Conservation (phyloP, 30 jellyfish, hydroid and myxozoan genomes). For the Hydractinia symbiolongicarpus region DNA sequence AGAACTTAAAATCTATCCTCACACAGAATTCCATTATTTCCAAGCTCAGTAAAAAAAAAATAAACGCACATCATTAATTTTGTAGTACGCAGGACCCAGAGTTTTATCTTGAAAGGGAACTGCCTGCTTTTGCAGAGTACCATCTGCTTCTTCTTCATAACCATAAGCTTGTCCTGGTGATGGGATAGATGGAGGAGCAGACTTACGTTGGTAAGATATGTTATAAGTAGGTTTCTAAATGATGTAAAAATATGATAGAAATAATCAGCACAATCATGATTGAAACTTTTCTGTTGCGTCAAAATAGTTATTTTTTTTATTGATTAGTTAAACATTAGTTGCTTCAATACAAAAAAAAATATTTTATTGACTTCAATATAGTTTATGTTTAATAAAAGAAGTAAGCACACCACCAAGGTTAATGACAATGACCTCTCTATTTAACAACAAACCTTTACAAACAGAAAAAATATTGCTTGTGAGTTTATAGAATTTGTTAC, state of each 20-base stretch:
- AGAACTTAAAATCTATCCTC: too few species aligned
- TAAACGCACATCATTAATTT: constrained; percentile 46
- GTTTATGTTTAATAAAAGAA: too few species aligned
- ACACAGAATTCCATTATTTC: neutral
- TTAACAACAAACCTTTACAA: too few species aligned
- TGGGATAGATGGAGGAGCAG: constrained; percentile 90
- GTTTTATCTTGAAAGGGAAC: constrained; percentile 54
- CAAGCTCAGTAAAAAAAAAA: neutral
- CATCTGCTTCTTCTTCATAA: constrained; percentile 61
- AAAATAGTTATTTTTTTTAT: too few species aligned
- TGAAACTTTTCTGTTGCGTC: too few species aligned
- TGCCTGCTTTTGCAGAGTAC: constrained; percentile 55
- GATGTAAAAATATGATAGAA: too few species aligned
- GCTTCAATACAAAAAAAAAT: too few species aligned
- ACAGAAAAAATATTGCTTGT: neutral
- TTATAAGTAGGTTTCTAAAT: too few species aligned
- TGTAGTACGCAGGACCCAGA: constrained; percentile 86
- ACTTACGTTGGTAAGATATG: constrained; percentile 34
- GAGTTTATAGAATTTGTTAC: neutral
- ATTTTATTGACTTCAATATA: too few species aligned
- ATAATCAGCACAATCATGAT: neutral
- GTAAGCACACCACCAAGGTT: too few species aligned
- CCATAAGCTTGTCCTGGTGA: constrained; percentile 97
- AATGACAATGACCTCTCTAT: too few species aligned
- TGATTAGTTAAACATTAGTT: too few species aligned